A percentile compares a stretch with the other conserved stretches of the same genome.
Evolutionary conservation across 2,888 invertebrate genomes (phyloP).

Genomic region (Catocala nupta): DNA sequence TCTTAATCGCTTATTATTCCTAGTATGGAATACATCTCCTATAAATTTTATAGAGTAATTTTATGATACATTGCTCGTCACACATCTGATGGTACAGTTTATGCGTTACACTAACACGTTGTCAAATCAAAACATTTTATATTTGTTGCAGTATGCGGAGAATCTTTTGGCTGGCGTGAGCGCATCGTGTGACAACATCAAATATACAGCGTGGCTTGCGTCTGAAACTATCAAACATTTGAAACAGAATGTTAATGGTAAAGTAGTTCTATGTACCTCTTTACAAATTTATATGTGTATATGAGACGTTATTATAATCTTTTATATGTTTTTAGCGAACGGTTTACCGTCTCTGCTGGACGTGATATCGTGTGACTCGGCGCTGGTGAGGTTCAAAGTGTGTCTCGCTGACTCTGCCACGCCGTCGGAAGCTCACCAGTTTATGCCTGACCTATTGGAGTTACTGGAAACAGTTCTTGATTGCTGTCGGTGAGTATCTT

Average conservation of each 20-base stretch:
- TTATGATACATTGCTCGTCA: too few species aligned
- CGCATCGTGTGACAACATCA: conserved; percentile 89
- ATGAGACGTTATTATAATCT: not conserved
- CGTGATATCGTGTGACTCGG: conserved; percentile 91
- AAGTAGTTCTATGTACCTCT: conserved; percentile 35
- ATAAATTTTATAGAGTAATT: too few species aligned
- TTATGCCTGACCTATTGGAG: conserved; percentile 89
- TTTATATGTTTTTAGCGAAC: conserved; percentile 58
- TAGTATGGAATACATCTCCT: too few species aligned
- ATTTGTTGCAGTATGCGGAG: conserved; percentile 86
- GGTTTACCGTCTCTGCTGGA: conserved; percentile 91
- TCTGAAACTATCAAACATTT: conserved; percentile 82
- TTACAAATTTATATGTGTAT: too few species aligned
- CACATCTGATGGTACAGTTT: too few species aligned
- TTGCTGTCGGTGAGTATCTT: conserved; percentile 84
- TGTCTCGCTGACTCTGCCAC: conserved; percentile 80
- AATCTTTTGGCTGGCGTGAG: conserved; percentile 91
- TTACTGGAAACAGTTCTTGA: conserved; percentile 89
- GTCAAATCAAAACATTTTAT: conserved; percentile 8
- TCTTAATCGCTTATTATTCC: too few species aligned
- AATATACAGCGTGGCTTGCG: conserved; percentile 82
- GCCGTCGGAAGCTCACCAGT: conserved; percentile 85
- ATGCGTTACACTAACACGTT: too few species aligned
- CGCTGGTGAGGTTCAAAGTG: conserved; percentile 92
- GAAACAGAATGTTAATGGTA: conserved; percentile 77